These are phyloP conservation scores for Watsonalla cultraria DNA, from an alignment of 2,888 invertebrate genomes.

Conservation along the genomic window DNA sequence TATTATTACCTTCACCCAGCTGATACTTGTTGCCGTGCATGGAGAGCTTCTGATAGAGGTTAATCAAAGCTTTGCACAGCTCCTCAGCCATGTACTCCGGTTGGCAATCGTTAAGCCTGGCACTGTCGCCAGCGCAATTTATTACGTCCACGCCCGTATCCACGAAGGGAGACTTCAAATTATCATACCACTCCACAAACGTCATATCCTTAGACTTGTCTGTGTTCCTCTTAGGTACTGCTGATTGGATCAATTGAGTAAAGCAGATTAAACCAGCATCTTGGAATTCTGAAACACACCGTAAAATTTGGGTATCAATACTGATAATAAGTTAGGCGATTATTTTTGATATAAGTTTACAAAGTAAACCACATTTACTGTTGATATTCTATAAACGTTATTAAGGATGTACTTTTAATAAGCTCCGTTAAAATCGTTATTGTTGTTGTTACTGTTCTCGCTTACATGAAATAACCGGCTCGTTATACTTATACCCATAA, in stretches of 20 bases:
- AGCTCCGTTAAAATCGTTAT: too few relatives aligned
- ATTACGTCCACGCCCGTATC: slow-evolving; percentile 14
- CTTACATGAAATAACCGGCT: too few relatives aligned
- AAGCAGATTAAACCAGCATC: slow-evolving; percentile 53
- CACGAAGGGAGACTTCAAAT: slow-evolving; percentile 39
- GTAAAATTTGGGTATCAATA: too few relatives aligned
- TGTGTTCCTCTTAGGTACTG: slow-evolving; percentile 32
- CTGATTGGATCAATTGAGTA: slow-evolving; percentile 48
- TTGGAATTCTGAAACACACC: slow-evolving; percentile 43
- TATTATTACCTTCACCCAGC: slow-evolving; percentile 43
- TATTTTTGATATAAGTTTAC: too few relatives aligned
- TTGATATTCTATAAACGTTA: too few relatives aligned
- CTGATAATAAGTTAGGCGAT: too few relatives aligned
- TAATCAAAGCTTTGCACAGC: slow-evolving; percentile 48
- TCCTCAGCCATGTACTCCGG: slow-evolving; percentile 62
- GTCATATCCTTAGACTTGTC: slow-evolving; percentile 40
- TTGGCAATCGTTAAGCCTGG: slow-evolving; percentile 40
- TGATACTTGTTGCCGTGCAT: slow-evolving; percentile 40
- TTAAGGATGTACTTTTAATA: too few relatives aligned
- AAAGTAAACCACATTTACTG: too few relatives aligned
- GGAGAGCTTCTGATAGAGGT: slow-evolving; percentile 41
- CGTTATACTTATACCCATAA: too few relatives aligned
- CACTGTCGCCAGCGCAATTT: slow-evolving; percentile 32
- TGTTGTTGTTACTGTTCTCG: too few relatives aligned
- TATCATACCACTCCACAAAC: slow-evolving; percentile 44